Evolutionary conservation across 1,140 invertebrate genomes (phyloP).

Genomic region (Berghia stephanieae): DNA sequence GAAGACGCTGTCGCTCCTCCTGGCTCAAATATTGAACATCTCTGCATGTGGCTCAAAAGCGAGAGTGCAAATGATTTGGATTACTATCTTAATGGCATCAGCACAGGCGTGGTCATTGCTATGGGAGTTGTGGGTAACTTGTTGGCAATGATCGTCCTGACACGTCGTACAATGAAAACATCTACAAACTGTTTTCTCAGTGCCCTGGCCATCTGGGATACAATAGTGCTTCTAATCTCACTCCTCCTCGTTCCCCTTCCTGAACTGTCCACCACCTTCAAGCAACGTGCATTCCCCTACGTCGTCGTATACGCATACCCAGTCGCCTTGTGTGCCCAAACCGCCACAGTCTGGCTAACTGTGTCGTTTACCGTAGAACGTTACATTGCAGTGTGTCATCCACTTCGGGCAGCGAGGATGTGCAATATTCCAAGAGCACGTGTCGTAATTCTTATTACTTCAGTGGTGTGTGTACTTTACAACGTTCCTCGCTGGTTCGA

Average conservation of each 20-base stretch:
- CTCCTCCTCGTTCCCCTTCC: conserved; percentile 86
- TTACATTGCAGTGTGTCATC: conserved; percentile 96
- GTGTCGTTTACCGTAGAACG: conserved; percentile 94
- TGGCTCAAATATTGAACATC: no score
- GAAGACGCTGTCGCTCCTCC: no score
- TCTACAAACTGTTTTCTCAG: conserved; percentile 93
- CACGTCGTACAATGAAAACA: conserved; percentile 88
- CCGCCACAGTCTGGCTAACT: conserved; percentile 93
- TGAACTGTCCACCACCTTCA: conserved; percentile 72
- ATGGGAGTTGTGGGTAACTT: conserved; percentile 89
- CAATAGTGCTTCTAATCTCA: conserved; percentile 85
- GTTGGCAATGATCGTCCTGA: conserved; percentile 87
- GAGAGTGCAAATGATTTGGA: conserved; percentile 39
- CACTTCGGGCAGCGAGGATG: conserved; percentile 83
- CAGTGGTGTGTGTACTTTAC: conserved; percentile 84
- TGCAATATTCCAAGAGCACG: conserved; percentile 91
- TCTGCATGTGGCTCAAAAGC: no score
- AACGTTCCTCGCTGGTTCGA: conserved; percentile 80
- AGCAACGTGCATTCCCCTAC: conserved; percentile 79
- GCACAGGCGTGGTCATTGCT: conserved; percentile 82
- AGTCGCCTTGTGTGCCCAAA: conserved; percentile 84
- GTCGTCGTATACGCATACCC: conserved; percentile 87
- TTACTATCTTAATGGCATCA: conserved; percentile 72
- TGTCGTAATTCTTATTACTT: conserved; percentile 84
- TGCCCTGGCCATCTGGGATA: conserved; percentile 90